Evolutionary conservation across 2,888 invertebrate genomes (phyloP).

Genomic region (Lucinisca nassula): DNA sequence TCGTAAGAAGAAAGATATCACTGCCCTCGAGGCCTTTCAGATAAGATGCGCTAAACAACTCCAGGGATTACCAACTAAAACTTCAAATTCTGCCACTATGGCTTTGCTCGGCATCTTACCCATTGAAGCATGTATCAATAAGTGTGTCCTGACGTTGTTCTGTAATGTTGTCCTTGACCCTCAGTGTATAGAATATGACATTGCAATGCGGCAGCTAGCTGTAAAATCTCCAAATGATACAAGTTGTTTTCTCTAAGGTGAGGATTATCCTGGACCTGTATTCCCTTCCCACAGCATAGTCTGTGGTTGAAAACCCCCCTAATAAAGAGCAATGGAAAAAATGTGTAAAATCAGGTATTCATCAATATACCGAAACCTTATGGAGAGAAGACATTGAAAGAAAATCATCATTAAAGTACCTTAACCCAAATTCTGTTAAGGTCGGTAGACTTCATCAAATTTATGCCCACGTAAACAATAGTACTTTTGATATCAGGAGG

Average conservation of each 20-base stretch:
- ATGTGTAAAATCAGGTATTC: background rate
- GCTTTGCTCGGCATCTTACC: background rate
- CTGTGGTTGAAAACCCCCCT: background rate
- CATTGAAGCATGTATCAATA: background rate
- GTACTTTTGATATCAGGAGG: background rate
- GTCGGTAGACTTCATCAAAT: background rate
- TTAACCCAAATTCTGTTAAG: background rate
- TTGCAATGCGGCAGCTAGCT: background rate
- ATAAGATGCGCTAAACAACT: background rate
- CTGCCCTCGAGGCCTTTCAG: background rate
- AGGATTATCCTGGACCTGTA: background rate
- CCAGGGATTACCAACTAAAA: background rate
- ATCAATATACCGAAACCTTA: background rate
- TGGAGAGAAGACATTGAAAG: background rate
- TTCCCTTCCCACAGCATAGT: background rate
- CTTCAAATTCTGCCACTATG: background rate
- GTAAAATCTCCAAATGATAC: background rate
- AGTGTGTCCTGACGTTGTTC: background rate
- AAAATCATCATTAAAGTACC: background rate
- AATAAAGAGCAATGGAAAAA: background rate
- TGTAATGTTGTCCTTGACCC: background rate
- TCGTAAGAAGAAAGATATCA: background rate
- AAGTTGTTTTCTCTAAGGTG: background rate
- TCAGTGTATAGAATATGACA: background rate
- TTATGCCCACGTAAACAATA: background rate